These are phyloP conservation scores for Ceratina japonica DNA, from an alignment of 1,140 invertebrate genomes.

Conservation along the genomic window DNA sequence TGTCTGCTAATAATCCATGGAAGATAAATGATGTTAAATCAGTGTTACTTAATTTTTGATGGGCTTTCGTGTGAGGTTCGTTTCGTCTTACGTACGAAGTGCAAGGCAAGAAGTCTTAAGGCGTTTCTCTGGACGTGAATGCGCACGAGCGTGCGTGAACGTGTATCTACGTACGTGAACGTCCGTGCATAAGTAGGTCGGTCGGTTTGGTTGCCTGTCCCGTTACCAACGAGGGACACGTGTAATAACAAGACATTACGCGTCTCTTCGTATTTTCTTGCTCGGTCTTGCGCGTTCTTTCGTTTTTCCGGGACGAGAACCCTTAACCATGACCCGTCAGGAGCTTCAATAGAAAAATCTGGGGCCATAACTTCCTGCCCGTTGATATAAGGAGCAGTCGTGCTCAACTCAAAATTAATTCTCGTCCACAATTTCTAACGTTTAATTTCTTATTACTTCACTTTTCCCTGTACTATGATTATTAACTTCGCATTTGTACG, in stretches of 20 bases:
- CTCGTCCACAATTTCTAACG: too few relatives aligned
- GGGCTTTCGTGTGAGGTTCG: neutral
- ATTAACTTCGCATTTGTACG: too few relatives aligned
- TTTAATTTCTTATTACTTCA: too few relatives aligned
- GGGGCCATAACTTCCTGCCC: too few relatives aligned
- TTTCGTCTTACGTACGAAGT: conserved; percentile 9
- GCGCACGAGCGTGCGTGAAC: conserved; percentile 45
- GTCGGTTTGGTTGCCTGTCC: conserved; percentile 67
- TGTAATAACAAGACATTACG: conserved; percentile 69
- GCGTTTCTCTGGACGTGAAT: conserved; percentile 52
- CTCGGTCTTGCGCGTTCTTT: conserved; percentile 17
- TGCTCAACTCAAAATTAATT: too few relatives aligned
- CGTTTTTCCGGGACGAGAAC: neutral
- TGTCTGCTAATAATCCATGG: too few relatives aligned
- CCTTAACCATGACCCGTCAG: too few relatives aligned
- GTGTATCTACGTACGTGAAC: conserved; percentile 53
- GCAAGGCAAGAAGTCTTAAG: conserved; percentile 45
- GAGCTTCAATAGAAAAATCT: too few relatives aligned
- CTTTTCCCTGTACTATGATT: too few relatives aligned
- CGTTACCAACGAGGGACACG: conserved; percentile 69
- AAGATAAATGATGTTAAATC: too few relatives aligned
- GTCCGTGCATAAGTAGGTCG: conserved; percentile 70
- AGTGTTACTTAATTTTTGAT: too few relatives aligned
- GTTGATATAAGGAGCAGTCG: too few relatives aligned
- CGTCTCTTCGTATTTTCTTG: conserved; percentile 47